phyloP scores from a whole-genome alignment of 2,113 vertebrate species.

The Thermophis baileyi region DNA sequence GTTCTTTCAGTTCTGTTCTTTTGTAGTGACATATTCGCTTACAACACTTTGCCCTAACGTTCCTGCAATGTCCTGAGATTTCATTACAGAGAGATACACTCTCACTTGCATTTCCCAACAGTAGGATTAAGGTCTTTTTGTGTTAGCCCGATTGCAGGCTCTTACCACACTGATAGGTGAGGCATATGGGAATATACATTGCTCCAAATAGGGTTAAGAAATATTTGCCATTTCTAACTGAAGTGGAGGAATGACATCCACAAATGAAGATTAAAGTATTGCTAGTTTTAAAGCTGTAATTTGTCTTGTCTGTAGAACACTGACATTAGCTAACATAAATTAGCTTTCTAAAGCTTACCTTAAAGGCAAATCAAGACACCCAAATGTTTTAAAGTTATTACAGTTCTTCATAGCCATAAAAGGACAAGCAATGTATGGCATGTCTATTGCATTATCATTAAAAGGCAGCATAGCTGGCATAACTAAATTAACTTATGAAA shows the following conservation, averaged over 20 bases:
- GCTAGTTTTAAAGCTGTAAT: not conserved
- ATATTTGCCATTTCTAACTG: not conserved
- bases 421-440: slow-evolving; percentile 66
- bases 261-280: not conserved
- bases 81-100: not conserved
- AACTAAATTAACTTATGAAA: slow-evolving; percentile 76
- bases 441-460: slow-evolving; percentile 69
- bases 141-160: not conserved
- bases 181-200: not conserved
- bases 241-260: not conserved
- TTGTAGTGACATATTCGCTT: not conserved
- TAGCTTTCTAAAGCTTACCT: slow-evolving; percentile 5
- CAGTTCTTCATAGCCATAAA: slow-evolving; percentile 52
- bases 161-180: not conserved
- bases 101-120: not conserved
- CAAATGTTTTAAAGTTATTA: slow-evolving; percentile 14
- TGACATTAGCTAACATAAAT: not conserved
- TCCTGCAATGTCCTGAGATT: not conserved
- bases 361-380: not conserved
- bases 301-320: not conserved
- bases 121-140: not conserved
- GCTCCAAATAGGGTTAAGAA: not conserved
- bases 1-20: not conserved
- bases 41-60: not conserved
- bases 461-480: slow-evolving; percentile 70